Evolutionary conservation across 1,140 invertebrate genomes (phyloP).

Genomic region (Orussus abietinus): DNA sequence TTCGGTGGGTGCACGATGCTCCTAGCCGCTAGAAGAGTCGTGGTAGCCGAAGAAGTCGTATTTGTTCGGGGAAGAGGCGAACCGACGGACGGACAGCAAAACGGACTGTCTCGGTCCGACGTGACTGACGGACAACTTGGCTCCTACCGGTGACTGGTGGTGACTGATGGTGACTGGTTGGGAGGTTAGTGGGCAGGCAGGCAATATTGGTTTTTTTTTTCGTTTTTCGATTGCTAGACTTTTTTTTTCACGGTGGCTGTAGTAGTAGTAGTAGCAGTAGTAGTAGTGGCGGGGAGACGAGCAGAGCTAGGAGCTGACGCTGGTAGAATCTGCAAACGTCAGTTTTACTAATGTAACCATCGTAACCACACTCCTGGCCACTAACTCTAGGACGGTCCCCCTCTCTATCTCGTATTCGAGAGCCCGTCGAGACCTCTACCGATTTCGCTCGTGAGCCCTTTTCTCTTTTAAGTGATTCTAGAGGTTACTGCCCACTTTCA

Average conservation of each 20-base stretch:
- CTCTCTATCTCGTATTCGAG: too few species aligned
- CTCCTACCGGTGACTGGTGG: constrained; percentile 32
- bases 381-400: too few species aligned
- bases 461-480: too few species aligned
- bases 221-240: constrained; percentile 26
- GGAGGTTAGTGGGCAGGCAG: constrained; percentile 55
- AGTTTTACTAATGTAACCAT: constrained; percentile 51
- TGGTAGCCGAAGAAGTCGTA: constrained; percentile 39
- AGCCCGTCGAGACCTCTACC: too few species aligned
- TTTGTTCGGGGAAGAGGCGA: constrained; percentile 45
- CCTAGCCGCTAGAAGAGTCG: constrained; percentile 40
- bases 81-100: constrained; percentile 45
- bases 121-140: constrained; percentile 32
- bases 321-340: constrained; percentile 55
- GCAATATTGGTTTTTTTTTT: constrained; percentile 36
- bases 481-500: too few species aligned
- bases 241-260: constrained; percentile 53
- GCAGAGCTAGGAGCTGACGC: constrained; percentile 53
- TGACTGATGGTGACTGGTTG: constrained; percentile 55
- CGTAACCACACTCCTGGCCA: constrained; percentile 37
- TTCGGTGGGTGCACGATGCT: constrained; percentile 43
- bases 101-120: constrained; percentile 46
- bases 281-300: constrained; percentile 54
- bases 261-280: constrained; percentile 47
- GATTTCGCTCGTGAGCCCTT: too few species aligned